Percentiles rank a stretch among this genome's conserved stretches.
phyloP scores from a whole-genome alignment of 2,888 invertebrate species.

The Drosophila eohydei region DNA sequence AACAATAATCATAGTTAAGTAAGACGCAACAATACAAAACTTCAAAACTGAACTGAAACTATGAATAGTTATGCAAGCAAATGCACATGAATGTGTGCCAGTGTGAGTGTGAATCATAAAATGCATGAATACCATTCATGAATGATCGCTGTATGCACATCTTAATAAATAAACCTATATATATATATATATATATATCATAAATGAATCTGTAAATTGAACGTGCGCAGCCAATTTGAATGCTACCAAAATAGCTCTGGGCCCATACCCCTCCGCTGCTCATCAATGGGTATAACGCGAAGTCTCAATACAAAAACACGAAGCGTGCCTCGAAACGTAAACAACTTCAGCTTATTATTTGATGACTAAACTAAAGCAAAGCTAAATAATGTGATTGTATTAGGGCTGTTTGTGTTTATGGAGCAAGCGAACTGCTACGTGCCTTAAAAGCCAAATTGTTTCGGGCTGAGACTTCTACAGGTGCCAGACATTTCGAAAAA shows the following conservation, averaged over 20 bases:
- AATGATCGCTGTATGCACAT: conserved; percentile 33
- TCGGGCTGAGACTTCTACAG: conserved; percentile 4
- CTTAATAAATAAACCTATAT: no score
- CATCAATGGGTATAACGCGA: conserved; percentile 37
- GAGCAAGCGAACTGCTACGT: conserved; percentile 25
- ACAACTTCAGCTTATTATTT: conserved; percentile 14
- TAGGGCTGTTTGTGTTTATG: background rate
- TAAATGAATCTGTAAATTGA: conserved; percentile 60
- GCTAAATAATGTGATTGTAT: conserved; percentile 17
- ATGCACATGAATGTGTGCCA: conserved; percentile 34
- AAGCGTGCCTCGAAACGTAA: conserved; percentile 39
- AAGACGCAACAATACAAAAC: conserved; percentile 55
- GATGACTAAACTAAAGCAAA: conserved; percentile 38
- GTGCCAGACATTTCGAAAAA: conserved; percentile 1
- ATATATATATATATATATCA: conserved; percentile 16
- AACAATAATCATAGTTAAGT: conserved; percentile 41
- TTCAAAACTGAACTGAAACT: conserved; percentile 48
- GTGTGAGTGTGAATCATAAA: conserved; percentile 36
- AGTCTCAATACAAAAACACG: conserved; percentile 3
- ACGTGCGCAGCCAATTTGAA: conserved; percentile 69
- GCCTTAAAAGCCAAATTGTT: conserved; percentile 8
- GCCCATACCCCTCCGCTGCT: conserved; percentile 16
- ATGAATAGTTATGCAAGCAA: conserved; percentile 50
- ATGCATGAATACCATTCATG: conserved; percentile 49
- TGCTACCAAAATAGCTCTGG: conserved; percentile 30